Evolutionary conservation across 1,140 invertebrate species (phyloP), one percentile per base, ranked within the genome.

Genomic region (Diorhabda carinulata): DNA sequence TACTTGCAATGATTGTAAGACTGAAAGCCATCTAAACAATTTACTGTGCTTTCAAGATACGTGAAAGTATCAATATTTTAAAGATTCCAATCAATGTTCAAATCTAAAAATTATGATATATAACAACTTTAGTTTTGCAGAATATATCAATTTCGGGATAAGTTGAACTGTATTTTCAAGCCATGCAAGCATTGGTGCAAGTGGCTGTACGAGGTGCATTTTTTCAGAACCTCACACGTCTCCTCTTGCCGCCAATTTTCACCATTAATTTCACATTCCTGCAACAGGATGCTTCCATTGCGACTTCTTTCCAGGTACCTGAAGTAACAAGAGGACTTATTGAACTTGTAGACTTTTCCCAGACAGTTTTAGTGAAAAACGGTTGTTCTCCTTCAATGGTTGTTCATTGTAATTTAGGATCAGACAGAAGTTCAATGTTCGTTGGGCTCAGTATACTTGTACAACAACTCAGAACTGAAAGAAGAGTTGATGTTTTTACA

Each of bases 361-460:
- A 80, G 68, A 69, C 77, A n/a, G 71, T 81, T 73, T 72, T 85
- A 72, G 77, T 83, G 74, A 83, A 83, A 64, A 78, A 76, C 44
- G 78, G 75, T 72, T 81, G 81, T 64, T 84, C 81, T 71, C 86
- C 86, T 10, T 90, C 91, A 9, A 84, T 93, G 69, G 86, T 92
- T 64, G 90, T 94, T 70, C 92, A 95, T 82, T 95, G 92, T 86
- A 91, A 88, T 77, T 84, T 86, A 73, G 94, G 94, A 59, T 92
- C 93, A 7, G 92, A 95, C 80, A 86, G 94, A 73, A 94, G 92
- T 81, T 92, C 92, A 25, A 91, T 96, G 84, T 95, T 95, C 81
- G 92, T 95, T 67, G 91, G 91, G 41, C 86, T 96, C 70, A 92
- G 91, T 79, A 91, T 94, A 78, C 84, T 96, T 59, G 89, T 95